Conservation (phyloP, 2,113 vertebrate species). For the Alouatta palliata region DNA sequence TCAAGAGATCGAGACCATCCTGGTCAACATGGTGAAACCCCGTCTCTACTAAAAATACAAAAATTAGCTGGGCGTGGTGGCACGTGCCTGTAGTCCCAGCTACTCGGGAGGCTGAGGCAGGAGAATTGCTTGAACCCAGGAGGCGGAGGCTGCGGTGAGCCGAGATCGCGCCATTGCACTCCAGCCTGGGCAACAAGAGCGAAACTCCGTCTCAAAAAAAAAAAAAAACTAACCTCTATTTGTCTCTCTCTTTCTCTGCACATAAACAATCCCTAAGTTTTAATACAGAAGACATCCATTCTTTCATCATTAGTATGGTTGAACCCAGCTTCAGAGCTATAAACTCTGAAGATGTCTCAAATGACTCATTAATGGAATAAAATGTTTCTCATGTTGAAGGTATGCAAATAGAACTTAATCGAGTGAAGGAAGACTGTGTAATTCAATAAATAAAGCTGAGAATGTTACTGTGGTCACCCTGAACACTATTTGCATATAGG, state of each 20-base stretch:
- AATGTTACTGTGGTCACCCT: constrained; percentile 50
- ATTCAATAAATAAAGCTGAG: constrained; percentile 64
- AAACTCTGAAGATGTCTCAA: neutral
- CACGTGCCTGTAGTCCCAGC: too few species aligned
- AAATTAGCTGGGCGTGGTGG: too few species aligned
- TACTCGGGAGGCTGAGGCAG: too few species aligned
- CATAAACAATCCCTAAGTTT: neutral
- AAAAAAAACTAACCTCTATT: neutral
- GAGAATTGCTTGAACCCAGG: too few species aligned
- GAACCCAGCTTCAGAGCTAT: neutral
- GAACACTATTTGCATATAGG: constrained; percentile 67
- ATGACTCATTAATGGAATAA: constrained; percentile 49
- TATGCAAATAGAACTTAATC: constrained; percentile 63
- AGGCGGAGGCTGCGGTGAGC: too few species aligned
- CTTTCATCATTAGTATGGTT: neutral
- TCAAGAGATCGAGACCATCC: too few species aligned
- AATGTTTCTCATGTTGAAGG: constrained; percentile 60
- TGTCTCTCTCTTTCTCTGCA: neutral
- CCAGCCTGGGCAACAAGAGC: too few species aligned
- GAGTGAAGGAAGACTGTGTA: constrained; percentile 41
- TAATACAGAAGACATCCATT: neutral
- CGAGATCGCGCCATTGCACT: too few species aligned
- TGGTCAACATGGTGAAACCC: too few species aligned
- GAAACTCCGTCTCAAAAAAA: too few species aligned
- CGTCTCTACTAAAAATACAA: too few species aligned